A percentile compares a stretch with the other conserved stretches of the same genome.
Evolutionary conservation across 2,797 vertebrate species (phyloP).

Genomic region (Austrolebias charrua): DNA sequence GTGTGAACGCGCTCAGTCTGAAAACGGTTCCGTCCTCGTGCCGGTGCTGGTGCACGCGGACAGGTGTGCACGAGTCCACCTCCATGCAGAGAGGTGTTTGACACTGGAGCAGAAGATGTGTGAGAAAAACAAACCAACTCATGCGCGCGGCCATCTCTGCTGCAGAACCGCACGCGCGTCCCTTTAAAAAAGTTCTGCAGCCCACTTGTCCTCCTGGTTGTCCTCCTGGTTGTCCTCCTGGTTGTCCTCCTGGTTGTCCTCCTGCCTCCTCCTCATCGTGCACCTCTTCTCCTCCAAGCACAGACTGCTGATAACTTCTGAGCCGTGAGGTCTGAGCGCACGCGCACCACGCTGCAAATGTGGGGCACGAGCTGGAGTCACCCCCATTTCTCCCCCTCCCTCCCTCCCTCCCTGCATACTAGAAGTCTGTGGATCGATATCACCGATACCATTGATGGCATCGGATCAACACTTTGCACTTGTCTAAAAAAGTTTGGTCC

Average conservation of each 20-base stretch:
- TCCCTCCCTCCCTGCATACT: no score
- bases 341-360: slow-evolving; percentile 72
- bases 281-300: slow-evolving; percentile 54
- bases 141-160: slow-evolving; percentile 69
- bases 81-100: slow-evolving; percentile 70
- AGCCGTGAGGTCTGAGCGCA: slow-evolving; percentile 66
- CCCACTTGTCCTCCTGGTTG: no score
- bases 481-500: no score
- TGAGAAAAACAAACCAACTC: slow-evolving; percentile 45
- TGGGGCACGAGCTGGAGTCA: slow-evolving; percentile 52
- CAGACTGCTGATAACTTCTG: slow-evolving; percentile 51
- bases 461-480: no score
- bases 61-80: slow-evolving; percentile 82
- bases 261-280: slow-evolving; percentile 34
- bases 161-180: slow-evolving; percentile 31
- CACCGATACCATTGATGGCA: no score
- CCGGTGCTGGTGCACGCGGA: slow-evolving; percentile 79
- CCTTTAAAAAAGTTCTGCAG: slow-evolving; percentile 35
- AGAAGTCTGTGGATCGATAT: no score
- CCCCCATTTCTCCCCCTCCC: not conserved
- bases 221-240: no score
- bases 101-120: slow-evolving; percentile 52
- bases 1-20: slow-evolving; percentile 86
- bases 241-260: no score
- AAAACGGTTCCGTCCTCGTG: slow-evolving; percentile 69